Percentiles rank a stretch among this genome's conserved stretches.
These are phyloP conservation scores for Leptonema lineaticorne DNA, from an alignment of 1,140 invertebrate species.

Conservation along the genomic window DNA sequence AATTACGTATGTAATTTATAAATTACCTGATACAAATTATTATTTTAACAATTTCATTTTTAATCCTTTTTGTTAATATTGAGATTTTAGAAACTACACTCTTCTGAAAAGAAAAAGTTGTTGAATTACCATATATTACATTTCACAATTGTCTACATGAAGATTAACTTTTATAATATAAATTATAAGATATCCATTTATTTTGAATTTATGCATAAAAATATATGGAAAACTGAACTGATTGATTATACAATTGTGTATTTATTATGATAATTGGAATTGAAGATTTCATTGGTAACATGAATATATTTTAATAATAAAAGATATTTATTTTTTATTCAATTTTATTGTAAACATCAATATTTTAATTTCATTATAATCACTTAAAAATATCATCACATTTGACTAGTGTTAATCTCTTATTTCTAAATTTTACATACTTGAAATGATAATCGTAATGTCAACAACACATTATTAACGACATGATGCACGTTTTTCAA, in stretches of 20 bases:
- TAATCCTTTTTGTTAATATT: no score
- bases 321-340: neutral
- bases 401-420: slow-evolving; percentile 16
- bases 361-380: slow-evolving; percentile 14
- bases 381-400: slow-evolving; percentile 22
- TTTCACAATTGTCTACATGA: no score
- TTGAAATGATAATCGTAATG: neutral
- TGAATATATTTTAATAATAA: neutral
- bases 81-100: no score
- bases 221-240: neutral
- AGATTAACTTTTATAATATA: neutral
- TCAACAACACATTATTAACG: no score
- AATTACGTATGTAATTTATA: no score
- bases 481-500: no score
- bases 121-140: no score
- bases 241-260: neutral
- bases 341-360: slow-evolving; percentile 24
- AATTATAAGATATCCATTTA: neutral
- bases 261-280: neutral
- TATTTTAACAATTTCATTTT: no score
- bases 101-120: no score
- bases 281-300: neutral
- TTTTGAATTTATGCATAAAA: neutral
- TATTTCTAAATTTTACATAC: neutral
- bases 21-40: no score